Base-by-base conservation (phyloP, 2,888 invertebrate species). In the Spicauda simplicius region DNA sequence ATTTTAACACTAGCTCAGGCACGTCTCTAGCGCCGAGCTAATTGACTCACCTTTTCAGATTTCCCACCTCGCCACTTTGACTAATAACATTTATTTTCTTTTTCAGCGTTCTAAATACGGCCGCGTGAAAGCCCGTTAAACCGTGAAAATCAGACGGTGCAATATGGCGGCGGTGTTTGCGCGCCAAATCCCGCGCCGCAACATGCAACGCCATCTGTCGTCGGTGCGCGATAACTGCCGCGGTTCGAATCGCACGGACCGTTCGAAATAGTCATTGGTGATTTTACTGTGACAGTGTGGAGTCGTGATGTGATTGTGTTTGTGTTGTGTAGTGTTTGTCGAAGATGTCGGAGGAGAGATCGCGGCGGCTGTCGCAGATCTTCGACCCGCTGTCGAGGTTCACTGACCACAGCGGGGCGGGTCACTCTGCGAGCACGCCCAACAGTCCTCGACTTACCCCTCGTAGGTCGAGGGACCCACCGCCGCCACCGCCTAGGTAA, bases 301-400 rank as follows among this genome's bases (percentile, higher is more conserved):
- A 77, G 85, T 81, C 83, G 90, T 89, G 85, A 89, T 88, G 90
- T 90, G 87, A 86, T 86, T 80, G 84, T 77, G 75, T 80, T 60
- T 54, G 59, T 80, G 78, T 79, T 78, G 80, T 82, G 81, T 81
- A 75, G 79, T 86, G 83, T 85, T 70, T 54, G 76, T 78, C 69
- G 75, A 84, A 85, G 83, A 95, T 95, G 95, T 94, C 95, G 77
- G 95, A 95, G 89, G 95, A 95, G 86, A 93, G 95, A 82, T 94
- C 96, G 86, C 95, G 96, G 81, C 95, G 97, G 82, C 91, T 97
- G 86, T 97, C 97, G 87, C 96, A 97, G 94, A 96, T 97, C 78
- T 96, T 97, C 86, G 97, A 97, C 90, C 97, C 97, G 75, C 94
- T 97, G 80, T 95, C 96, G 72, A 93, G 96, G 85, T 93, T 97